Conservation (phyloP, 2,797 vertebrate genomes). For the Chromis chromis region DNA sequence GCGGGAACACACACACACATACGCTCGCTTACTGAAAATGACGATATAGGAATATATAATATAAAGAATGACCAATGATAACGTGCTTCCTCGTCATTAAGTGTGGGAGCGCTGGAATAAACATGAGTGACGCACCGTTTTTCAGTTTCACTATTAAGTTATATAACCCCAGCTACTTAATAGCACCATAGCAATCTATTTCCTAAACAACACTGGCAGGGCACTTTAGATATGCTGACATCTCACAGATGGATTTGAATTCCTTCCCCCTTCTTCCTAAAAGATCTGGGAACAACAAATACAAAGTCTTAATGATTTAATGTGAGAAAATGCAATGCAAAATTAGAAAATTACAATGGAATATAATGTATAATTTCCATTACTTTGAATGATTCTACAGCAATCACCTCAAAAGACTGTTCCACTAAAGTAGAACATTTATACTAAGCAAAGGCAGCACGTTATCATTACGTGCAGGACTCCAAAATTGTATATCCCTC, state of each 20-base stretch:
- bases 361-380: background rate
- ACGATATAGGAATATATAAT: background rate
- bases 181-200: background rate
- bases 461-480: background rate
- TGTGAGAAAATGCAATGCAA: no score
- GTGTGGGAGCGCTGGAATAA: background rate
- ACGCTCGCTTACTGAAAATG: constrained; percentile 50
- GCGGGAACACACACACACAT: constrained; percentile 14
- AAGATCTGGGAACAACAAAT: background rate
- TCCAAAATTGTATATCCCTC: background rate
- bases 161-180: constrained; percentile 2
- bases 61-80: background rate
- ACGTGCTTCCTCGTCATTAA: constrained; percentile 4
- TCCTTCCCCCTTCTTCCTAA: background rate
- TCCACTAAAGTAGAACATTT: background rate
- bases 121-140: background rate
- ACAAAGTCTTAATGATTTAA: background rate
- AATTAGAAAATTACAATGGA: background rate
- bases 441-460: background rate
- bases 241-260: background rate
- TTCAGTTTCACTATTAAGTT: background rate
- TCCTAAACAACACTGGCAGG: background rate
- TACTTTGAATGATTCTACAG: background rate
- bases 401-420: background rate
- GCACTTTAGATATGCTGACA: background rate